Base-by-base conservation (phyloP, 2,113 vertebrate species). In the Hemibagrus wyckioides region DNA sequence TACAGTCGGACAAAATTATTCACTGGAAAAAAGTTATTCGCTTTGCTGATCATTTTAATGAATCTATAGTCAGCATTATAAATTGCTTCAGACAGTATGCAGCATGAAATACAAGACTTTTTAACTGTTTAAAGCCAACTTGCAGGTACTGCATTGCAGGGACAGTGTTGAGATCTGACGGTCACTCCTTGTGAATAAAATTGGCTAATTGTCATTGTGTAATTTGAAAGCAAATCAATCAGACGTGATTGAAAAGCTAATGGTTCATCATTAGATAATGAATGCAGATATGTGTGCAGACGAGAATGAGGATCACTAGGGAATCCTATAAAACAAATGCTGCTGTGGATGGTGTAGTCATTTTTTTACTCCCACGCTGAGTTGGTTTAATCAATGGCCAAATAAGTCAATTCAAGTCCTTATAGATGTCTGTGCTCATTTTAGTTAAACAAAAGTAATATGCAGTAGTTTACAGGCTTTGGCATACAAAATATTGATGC, bases 131-230 rank as follows among this genome's bases (percentile, higher is more conserved):
- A 0, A 85, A 59, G 59, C 41, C 71, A 25, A n/a, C 39, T 83
- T 65, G 39, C 19, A 28, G 48, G 19, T 33, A 83, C 59, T 71
- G 80, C 88, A 89, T 71, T 84, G 85, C 88, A 86, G 85, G 59
- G 59, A 56, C n/a, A 57, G 57, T 52, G 3, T 44, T 67, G 33
- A 54, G 65, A 50, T 17, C 39, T 79, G 59, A 83, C 15, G 23
- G 76, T 50, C 4, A 67, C 14, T 6, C 8, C 19, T 1, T 50
- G 44, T 65, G 50, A 86, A 84, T 63, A 81, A 86, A 76, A 89
- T 69, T 6, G 36, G 39, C 75, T 80, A 54, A 61, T 30, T 23
- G 28, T 79, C 50, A 86, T 80, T 75, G 50, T 56, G 44, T 67
- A 65, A 61, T n/a, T 82, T 54, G 67, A 65, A 86, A 57, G 36